Base-by-base conservation (phyloP, 2,797 vertebrate species). In the Hydrolagus colliei region DNA sequence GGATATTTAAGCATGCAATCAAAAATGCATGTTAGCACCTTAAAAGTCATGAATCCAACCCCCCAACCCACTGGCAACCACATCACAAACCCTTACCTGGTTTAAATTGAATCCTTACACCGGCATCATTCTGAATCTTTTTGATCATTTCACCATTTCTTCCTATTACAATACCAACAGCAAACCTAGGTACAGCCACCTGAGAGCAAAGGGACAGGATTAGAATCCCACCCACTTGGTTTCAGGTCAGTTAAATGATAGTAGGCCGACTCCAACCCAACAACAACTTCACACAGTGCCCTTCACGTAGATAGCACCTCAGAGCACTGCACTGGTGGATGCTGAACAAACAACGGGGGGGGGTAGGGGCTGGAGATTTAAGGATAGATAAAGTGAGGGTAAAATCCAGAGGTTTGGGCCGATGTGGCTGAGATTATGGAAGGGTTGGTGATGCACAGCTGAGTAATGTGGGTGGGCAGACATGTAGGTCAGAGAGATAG, bases 81-180 rank as follows among this genome's bases (percentile, higher is more conserved):
- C 35, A 5, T 16, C 4, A 65, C 20, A 22, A 7, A 9, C 68
- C 79, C 18, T 89, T 86, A 97, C 98, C 97, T 96, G 97, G 97
- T 90, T 98, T 99, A 89, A 99, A 99, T 91, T 99, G 98, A 92
- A 99, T 98, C 93, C 98, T 94, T 91, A 99, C 97, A 4, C 97
- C 97, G 2, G 97, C 97, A 87, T 99, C 98, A 7, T 96, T 99
- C 91, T 99, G 97, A 91, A 99, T 99, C 95, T 98, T 99, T 91
- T 97, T 99, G 89, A 99, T 98, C 98, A 98, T 99, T 88, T 98
- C 98, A 22, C 98, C 98, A 0, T 98, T 99, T 91, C 97, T 96
- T 92, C 98, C 97, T 86, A 99, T 99, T 87, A 99, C 97, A 86
- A 99, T 98, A 71, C 98, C 98, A 80, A 99, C 97, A 2, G 97